Conservation (phyloP, 2,888 invertebrate genomes). For the Pardosa pseudoannulata region DNA sequence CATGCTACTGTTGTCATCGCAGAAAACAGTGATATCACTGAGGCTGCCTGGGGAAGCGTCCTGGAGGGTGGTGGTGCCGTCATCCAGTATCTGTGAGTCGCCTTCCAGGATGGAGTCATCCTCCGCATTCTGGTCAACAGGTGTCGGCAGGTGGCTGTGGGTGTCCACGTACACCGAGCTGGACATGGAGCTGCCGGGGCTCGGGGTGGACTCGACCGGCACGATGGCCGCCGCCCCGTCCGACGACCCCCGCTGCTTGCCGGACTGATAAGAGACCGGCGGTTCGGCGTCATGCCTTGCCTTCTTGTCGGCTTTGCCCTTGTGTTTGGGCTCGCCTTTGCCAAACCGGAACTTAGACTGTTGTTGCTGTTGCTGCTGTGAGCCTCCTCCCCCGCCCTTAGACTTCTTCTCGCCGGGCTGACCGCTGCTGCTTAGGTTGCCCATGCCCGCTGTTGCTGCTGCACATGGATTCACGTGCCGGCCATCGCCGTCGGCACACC, state of each 20-base stretch:
- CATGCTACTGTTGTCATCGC: slow-evolving; percentile 49
- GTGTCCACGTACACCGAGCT: slow-evolving; percentile 72
- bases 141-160: slow-evolving; percentile 69
- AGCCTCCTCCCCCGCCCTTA: neutral
- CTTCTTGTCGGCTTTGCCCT: neutral
- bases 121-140: slow-evolving; percentile 40
- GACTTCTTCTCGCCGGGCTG: slow-evolving; percentile 66
- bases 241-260: neutral
- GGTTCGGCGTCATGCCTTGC: neutral
- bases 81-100: slow-evolving; percentile 62
- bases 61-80: slow-evolving; percentile 53
- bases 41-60: slow-evolving; percentile 62
- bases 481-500: slow-evolving; percentile 1
- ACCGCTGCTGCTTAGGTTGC: slow-evolving; percentile 70
- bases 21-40: slow-evolving; percentile 68
- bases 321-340: slow-evolving; percentile 40
- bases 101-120: slow-evolving; percentile 50
- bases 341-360: slow-evolving; percentile 59
- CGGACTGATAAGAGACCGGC: neutral
- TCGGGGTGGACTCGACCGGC: slow-evolving; percentile 60
- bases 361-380: neutral
- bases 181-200: slow-evolving; percentile 70
- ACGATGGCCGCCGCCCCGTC: too few species aligned
- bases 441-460: slow-evolving; percentile 30
- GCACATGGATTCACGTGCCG: neutral